phyloP scores from a whole-genome alignment of 2,888 invertebrate genomes.

The Schizotus pectinicornis region DNA sequence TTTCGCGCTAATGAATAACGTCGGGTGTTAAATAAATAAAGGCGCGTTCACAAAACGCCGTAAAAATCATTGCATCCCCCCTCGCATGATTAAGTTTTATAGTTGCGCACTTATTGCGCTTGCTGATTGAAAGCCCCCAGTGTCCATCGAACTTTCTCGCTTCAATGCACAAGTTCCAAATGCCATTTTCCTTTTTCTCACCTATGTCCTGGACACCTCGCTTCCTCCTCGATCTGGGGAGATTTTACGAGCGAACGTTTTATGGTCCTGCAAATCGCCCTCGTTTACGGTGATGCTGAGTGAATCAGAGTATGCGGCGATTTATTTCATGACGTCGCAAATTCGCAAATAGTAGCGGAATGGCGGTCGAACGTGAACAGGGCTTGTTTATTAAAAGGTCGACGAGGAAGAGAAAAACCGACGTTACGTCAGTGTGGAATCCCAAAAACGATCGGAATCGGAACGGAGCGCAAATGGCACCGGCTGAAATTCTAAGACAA shows the following conservation, averaged over 20 bases:
- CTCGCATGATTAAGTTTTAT: conserved; percentile 23
- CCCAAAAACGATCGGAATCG: too few relatives aligned
- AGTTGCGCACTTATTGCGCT: conserved; percentile 5
- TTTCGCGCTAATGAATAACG: conserved; percentile 9
- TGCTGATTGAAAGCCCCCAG: conserved; percentile 20
- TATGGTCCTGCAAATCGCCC: conserved; percentile 41
- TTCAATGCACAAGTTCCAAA: conserved; percentile 15
- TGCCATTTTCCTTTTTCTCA: conserved; percentile 11
- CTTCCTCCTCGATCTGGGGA: conserved; percentile 23
- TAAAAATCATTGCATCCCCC: conserved; percentile 12
- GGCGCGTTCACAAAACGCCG: conserved; percentile 9
- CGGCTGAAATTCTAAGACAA: too few relatives aligned
- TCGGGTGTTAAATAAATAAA: neutral
- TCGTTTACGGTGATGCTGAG: conserved; percentile 40
- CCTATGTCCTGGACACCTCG: conserved; percentile 15
- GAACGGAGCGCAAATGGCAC: too few relatives aligned
- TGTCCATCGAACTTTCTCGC: conserved; percentile 14
- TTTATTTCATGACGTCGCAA: conserved; percentile 27
- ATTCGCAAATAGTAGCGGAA: conserved; percentile 9
- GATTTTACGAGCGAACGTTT: conserved; percentile 42
- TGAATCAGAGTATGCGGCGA: conserved; percentile 38
- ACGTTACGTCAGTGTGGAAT: too few relatives aligned
- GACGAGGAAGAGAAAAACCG: too few relatives aligned
- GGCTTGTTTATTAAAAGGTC: neutral
- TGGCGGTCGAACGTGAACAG: conserved; percentile 11